Percentiles rank a stretch among this genome's conserved stretches.
These are phyloP conservation scores for Araneus ventricosus DNA, from an alignment of 1,140 invertebrate species.

Conservation along the genomic window DNA sequence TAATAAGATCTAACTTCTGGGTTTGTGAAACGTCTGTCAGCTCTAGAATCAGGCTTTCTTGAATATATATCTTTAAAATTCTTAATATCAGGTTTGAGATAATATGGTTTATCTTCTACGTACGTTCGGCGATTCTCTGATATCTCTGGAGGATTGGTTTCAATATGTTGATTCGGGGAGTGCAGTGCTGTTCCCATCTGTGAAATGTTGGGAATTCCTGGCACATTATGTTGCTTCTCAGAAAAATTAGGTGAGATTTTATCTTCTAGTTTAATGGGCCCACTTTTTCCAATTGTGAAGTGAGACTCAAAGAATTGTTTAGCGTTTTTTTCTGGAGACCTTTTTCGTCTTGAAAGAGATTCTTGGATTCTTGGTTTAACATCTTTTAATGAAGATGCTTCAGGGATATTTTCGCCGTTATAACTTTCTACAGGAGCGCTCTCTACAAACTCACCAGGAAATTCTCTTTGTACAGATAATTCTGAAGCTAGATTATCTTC, in stretches of 20 bases:
- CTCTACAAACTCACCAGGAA: background rate
- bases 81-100: conserved; percentile 8
- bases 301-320: background rate
- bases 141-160: background rate
- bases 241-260: background rate
- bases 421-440: background rate
- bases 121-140: background rate
- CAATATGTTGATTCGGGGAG: background rate
- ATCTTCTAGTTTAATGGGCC: background rate
- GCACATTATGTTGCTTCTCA: background rate
- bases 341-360: background rate
- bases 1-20: conserved; percentile 35
- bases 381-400: background rate
- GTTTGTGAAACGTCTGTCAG: background rate
- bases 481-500: background rate
- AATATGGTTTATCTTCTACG: background rate
- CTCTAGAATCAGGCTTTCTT: background rate
- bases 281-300: background rate
- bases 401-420: background rate
- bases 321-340: background rate
- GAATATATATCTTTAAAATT: background rate
- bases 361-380: background rate
- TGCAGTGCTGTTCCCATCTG: background rate
- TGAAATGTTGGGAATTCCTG: background rate
- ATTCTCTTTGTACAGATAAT: background rate